phyloP scores from a whole-genome alignment of 2,113 vertebrate genomes.

The Vimba vimba region DNA sequence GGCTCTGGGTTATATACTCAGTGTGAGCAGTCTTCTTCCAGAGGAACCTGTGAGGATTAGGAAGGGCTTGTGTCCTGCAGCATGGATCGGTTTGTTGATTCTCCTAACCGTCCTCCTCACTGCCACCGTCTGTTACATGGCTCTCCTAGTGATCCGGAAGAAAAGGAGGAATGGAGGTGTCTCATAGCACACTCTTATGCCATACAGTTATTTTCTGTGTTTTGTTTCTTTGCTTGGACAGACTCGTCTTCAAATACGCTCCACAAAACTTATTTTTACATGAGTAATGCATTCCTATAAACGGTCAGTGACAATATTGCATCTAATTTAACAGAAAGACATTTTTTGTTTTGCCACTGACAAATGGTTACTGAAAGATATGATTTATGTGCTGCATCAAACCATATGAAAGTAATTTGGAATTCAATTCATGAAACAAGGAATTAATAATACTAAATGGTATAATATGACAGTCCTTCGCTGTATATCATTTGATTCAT shows the following conservation, averaged over 20 bases:
- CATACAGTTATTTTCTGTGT: not conserved
- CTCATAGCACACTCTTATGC: not conserved
- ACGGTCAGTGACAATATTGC: not conserved
- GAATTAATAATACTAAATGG: not conserved
- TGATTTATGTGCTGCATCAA: not conserved
- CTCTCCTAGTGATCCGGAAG: constrained; percentile 9
- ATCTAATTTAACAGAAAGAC: not conserved
- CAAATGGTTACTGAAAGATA: not conserved
- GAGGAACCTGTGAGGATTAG: not conserved
- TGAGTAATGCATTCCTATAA: not conserved
- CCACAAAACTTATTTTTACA: not conserved
- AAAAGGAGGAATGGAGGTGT: constrained; percentile 8
- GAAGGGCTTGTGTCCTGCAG: constrained; percentile 53
- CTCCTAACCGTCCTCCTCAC: constrained; percentile 58
- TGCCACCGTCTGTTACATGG: constrained; percentile 39
- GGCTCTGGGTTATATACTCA: constrained; percentile 85
- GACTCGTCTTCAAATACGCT: not conserved
- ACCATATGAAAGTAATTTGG: not conserved
- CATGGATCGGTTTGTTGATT: constrained; percentile 67
- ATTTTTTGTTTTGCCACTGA: not conserved
- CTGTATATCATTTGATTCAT: not conserved
- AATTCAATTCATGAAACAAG: not conserved
- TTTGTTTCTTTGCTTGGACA: not conserved
- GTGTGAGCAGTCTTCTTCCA: constrained; percentile 78
- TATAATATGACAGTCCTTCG: not conserved